phyloP scores from a whole-genome alignment of 1,140 invertebrate species.

The Pseudoatta argentina region DNA sequence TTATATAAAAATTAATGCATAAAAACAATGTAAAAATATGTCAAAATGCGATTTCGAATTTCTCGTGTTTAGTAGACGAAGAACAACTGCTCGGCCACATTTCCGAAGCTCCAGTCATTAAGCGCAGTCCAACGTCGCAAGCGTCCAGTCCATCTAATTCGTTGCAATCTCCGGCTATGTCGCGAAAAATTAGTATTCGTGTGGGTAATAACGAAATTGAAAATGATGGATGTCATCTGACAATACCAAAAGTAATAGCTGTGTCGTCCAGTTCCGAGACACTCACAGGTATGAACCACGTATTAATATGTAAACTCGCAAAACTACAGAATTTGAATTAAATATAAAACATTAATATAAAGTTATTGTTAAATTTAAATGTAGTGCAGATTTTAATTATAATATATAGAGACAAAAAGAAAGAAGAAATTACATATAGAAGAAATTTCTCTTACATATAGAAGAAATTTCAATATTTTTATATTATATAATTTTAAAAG shows the following conservation, averaged over 20 bases:
- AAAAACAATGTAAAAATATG: background rate
- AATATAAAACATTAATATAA: background rate
- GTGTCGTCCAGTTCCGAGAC: constrained; percentile 92
- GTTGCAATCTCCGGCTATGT: constrained; percentile 77
- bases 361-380: constrained; percentile 1
- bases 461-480: background rate
- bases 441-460: no score
- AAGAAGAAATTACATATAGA: background rate
- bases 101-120: constrained; percentile 78
- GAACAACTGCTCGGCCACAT: constrained; percentile 82
- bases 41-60: background rate
- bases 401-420: background rate
- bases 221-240: constrained; percentile 88
- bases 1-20: no score
- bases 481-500: background rate
- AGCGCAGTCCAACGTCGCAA: constrained; percentile 79
- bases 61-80: constrained; percentile 85
- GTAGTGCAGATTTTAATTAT: background rate
- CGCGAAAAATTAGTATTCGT: constrained; percentile 83
- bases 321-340: background rate
- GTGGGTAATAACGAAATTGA: constrained; percentile 80
- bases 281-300: constrained; percentile 88
- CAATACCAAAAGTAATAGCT: constrained; percentile 90
- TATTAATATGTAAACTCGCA: background rate
- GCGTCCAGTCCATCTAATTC: constrained; percentile 69